Evolutionary conservation across 2,797 vertebrate genomes (phyloP).

Genomic region (Caiman crocodilus): DNA sequence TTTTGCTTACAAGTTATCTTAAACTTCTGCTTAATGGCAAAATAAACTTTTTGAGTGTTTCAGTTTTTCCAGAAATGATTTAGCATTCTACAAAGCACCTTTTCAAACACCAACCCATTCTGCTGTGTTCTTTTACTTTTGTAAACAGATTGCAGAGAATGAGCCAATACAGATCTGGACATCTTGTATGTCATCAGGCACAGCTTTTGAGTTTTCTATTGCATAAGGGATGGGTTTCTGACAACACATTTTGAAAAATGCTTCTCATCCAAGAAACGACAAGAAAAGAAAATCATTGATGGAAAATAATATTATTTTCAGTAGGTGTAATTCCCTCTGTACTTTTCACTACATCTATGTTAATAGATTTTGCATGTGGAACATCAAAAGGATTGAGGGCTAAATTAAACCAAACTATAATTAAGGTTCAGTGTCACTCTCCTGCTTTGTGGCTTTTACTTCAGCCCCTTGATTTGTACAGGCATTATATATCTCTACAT

Average conservation of each 20-base stretch:
- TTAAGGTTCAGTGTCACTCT: not conserved
- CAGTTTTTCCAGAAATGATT: conserved; percentile 44
- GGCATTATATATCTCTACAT: not conserved
- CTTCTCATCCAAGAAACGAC: conserved; percentile 75
- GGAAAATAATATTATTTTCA: conserved; percentile 70
- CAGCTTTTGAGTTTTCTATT: conserved; percentile 77
- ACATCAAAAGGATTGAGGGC: not conserved
- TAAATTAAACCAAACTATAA: not conserved
- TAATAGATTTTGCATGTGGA: not conserved
- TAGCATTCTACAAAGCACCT: conserved; percentile 76
- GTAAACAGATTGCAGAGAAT: conserved; percentile 78
- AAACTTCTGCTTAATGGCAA: not conserved
- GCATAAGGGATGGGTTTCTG: conserved; percentile 78
- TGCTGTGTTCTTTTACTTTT: conserved; percentile 72
- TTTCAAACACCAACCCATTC: conserved; percentile 70
- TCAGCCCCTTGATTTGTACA: not conserved
- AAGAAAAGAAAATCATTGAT: conserved; percentile 64
- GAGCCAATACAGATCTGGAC: conserved; percentile 78
- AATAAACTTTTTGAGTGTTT: not conserved
- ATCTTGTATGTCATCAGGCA: conserved; percentile 76
- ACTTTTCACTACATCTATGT: not conserved
- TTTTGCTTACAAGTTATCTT: not conserved
- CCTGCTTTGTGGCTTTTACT: not conserved
- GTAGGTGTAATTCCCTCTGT: not conserved
- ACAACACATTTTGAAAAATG: conserved; percentile 79